phyloP scores from a whole-genome alignment of 2,797 vertebrate species.

The Scolopax bukidnonensis region DNA sequence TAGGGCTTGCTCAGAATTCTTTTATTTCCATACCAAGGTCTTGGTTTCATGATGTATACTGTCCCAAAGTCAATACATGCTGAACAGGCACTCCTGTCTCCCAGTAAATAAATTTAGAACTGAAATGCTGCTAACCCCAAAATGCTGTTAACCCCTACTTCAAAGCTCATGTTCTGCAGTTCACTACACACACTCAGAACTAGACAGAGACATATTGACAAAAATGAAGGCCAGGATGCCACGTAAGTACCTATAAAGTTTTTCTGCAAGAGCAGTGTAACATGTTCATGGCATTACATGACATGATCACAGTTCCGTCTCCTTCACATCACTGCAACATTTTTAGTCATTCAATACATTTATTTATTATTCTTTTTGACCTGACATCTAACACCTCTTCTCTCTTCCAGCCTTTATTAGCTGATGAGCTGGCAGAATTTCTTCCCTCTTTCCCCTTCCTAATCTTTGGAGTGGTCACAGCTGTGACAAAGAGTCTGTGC shows the following conservation, averaged over 20 bases:
- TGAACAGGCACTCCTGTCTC: background rate
- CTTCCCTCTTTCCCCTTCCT: slow-evolving; percentile 45
- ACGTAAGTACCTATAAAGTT: background rate
- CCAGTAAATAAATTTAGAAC: background rate
- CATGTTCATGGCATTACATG: background rate
- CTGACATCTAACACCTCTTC: slow-evolving; percentile 39
- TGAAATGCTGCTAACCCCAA: background rate
- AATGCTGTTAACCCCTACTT: background rate
- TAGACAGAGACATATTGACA: background rate
- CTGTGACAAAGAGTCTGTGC: slow-evolving; percentile 28
- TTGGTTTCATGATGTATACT: fast-evolving
- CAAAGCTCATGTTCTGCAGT: background rate
- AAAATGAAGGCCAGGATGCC: background rate
- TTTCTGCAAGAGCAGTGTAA: background rate
- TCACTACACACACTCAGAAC: background rate
- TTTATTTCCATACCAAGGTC: fast-evolving
- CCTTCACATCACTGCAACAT: background rate
- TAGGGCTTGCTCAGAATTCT: background rate
- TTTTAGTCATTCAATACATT: background rate
- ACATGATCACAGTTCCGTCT: background rate
- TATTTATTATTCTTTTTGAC: background rate
- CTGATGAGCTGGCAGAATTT: slow-evolving; percentile 54
- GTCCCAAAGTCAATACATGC: background rate
- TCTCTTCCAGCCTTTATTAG: slow-evolving; percentile 54
- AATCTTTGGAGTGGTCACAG: slow-evolving; percentile 40